Evolutionary conservation across 2,888 invertebrate genomes (phyloP), one percentile per base, ranked within the genome.

Genomic region (Mesorhabditis spiculigera): DNA sequence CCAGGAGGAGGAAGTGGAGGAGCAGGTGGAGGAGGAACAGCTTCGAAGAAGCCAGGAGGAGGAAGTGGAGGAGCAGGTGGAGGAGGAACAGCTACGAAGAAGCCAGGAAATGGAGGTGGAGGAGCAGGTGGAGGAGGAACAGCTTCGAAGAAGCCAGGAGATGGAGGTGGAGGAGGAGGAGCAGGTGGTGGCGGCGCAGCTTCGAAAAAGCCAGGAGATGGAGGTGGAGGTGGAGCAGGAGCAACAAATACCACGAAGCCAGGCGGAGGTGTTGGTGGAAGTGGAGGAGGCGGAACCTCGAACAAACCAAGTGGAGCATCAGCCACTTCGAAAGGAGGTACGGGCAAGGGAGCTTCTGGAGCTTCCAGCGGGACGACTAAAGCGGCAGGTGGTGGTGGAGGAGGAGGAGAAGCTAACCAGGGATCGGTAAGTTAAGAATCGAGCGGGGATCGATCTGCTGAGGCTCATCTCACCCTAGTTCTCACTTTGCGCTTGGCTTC

Each of bases 131-230:
- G n/a, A 1, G 58, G 58, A 1, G 58, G 58, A 0, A n/a, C 10
- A 50, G 58, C 8, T 28, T 28, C 28, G 28, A 28, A 28, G 28
- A 28, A 28, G 28, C 28, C 28, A 50, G 58, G 58, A 1, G 58
- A n/a, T 2, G 58, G 58, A 50, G 58, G n/a, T n/a, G 58, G 58
- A 50, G 58, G 58, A 50, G 58, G 58, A 50, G 58, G 58, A 50
- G 58, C 10, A 50, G 58, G 58, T 50, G 58, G 58, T 13, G 58
- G 8, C 8, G 58, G 58, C 58, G 3, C 10, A 50, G 10, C 8
- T n/a, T n/a, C 8, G 58, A 50, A 50, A 50, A 10, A 50, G 58
- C 10, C 58, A 50, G 58, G 58, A 50, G 58, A 13, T 50, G 28
- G 28, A 50, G 58, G 58, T n/a, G 10, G 10, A 50, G 58, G 58